Evolutionary conservation across 2,888 invertebrate genomes (phyloP).

Genomic region (Dynastes hyllus): DNA sequence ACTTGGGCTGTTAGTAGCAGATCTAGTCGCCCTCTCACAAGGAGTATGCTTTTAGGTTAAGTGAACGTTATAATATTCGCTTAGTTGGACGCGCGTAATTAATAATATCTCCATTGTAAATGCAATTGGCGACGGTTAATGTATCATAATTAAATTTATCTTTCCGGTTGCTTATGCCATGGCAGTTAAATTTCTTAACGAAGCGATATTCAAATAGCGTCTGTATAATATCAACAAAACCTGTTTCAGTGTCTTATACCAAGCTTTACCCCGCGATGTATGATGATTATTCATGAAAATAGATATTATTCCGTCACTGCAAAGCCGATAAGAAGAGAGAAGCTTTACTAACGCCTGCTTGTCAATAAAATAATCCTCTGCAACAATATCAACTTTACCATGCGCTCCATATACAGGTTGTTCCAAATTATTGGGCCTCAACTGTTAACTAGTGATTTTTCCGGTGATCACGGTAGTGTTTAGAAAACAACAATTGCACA

Average conservation of each 20-base stretch:
- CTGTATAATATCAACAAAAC: not conserved
- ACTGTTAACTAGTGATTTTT: no score
- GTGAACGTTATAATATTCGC: slow-evolving; percentile 1
- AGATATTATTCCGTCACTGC: not conserved
- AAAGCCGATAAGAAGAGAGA: no score
- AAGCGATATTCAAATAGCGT: not conserved
- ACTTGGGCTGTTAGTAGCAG: not conserved
- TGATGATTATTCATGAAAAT: not conserved
- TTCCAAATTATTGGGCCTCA: no score
- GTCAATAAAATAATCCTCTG: no score
- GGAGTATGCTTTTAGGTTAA: not conserved
- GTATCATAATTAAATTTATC: slow-evolving; percentile 9
- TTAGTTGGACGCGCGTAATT: not conserved
- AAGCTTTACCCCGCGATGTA: not conserved
- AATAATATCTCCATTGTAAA: slow-evolving; percentile 9
- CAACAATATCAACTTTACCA: no score
- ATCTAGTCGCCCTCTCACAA: not conserved
- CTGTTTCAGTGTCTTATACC: not conserved
- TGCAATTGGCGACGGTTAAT: not conserved
- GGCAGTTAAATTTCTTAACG: not conserved
- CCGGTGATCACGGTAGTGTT: no score
- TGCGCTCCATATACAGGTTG: not conserved
- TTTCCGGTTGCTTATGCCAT: not conserved
- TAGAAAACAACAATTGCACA: no score
- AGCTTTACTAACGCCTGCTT: no score